Percentiles rank a stretch among this genome's conserved stretches.
These are phyloP conservation scores for Tipula unca DNA, from an alignment of 2,888 invertebrate species.

Conservation along the genomic window DNA sequence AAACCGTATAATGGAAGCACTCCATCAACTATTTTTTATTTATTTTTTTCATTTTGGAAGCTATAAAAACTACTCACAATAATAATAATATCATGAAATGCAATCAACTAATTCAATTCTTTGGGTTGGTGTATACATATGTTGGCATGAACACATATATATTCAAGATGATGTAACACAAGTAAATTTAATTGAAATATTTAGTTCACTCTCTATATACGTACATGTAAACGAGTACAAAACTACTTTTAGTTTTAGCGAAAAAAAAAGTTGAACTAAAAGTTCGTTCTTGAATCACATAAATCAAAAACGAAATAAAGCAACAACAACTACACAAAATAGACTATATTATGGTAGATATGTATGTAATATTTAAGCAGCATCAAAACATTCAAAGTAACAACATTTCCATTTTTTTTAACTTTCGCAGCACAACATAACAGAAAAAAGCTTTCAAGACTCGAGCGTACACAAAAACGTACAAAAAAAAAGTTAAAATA, in stretches of 20 bases:
- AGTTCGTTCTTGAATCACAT: not conserved
- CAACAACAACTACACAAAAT: not conserved
- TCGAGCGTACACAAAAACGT: not conserved
- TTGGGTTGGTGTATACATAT: no score
- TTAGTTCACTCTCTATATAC: not conserved
- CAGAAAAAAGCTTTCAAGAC: not conserved
- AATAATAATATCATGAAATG: not conserved
- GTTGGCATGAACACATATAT: no score
- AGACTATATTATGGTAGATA: not conserved
- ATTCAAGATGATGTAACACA: not conserved
- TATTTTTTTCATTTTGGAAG: no score
- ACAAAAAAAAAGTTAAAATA: not conserved
- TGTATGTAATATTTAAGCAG: not conserved
- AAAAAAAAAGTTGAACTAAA: no score
- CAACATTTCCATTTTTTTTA: not conserved
- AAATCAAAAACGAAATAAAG: not conserved
- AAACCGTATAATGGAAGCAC: no score
- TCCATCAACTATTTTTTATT: no score
- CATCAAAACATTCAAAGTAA: not conserved
- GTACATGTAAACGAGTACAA: not conserved
- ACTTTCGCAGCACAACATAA: not conserved
- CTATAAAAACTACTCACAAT: not conserved
- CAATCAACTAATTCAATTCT: not conserved
- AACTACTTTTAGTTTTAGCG: not conserved
- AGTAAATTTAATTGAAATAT: not conserved